Percentiles rank a stretch among this genome's conserved stretches.
Conservation (phyloP, 2,888 invertebrate genomes). For the Acleris cristana region DNA sequence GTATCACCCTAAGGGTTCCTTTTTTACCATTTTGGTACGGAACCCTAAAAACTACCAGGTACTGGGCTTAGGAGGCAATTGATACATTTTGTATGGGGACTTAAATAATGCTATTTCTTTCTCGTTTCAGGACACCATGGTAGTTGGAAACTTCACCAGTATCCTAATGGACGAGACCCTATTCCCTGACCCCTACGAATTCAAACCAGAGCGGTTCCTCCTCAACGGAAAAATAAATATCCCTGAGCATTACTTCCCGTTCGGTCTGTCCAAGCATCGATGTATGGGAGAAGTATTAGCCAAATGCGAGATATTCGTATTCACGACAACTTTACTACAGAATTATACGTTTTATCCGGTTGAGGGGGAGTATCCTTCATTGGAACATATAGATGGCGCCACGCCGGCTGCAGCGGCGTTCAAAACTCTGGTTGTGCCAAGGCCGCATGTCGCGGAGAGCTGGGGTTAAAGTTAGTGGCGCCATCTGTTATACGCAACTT, state of each 20-base stretch:
- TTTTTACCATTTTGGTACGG: too few species aligned
- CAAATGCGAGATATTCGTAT: conserved; percentile 90
- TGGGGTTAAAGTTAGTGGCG: conserved; percentile 6
- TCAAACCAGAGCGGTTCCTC: conserved; percentile 90
- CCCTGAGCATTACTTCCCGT: conserved; percentile 90
- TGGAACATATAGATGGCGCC: conserved; percentile 89
- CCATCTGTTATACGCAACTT: background rate
- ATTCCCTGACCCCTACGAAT: conserved; percentile 88
- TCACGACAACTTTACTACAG: conserved; percentile 89
- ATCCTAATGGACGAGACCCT: conserved; percentile 87
- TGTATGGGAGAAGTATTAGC: conserved; percentile 92
- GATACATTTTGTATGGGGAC: too few species aligned
- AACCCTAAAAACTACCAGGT: too few species aligned
- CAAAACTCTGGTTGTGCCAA: conserved; percentile 85
- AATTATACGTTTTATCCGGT: conserved; percentile 87
- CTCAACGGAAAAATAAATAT: conserved; percentile 83
- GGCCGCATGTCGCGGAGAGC: conserved; percentile 48
- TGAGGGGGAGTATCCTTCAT: conserved; percentile 86
- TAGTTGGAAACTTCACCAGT: conserved; percentile 89
- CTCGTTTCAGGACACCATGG: conserved; percentile 88
- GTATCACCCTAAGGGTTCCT: too few species aligned
- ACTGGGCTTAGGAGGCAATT: too few species aligned
- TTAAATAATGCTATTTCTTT: too few species aligned
- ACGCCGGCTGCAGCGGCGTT: conserved; percentile 90
- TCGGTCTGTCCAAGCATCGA: conserved; percentile 90